Evolutionary conservation across 1,140 invertebrate species (phyloP).

Genomic region (Portunus trituberculatus): DNA sequence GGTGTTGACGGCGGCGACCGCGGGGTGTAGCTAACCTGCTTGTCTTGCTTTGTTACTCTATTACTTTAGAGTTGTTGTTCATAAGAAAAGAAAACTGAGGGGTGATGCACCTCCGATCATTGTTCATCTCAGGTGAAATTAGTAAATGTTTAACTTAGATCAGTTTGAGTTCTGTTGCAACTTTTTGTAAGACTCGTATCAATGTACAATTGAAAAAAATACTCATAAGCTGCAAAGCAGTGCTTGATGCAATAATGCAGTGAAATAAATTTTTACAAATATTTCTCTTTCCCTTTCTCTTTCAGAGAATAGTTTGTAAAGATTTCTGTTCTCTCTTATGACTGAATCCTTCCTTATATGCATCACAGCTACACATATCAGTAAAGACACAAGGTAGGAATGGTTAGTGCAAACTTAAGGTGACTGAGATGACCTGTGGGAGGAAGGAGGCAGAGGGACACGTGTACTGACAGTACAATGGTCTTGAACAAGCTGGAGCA

Average conservation of each 20-base stretch:
- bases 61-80: neutral
- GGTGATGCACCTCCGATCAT: neutral
- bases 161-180: slow-evolving; percentile 1
- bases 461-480: too few relatives aligned
- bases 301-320: neutral
- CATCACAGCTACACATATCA: too few relatives aligned
- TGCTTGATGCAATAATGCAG: slow-evolving; percentile 13
- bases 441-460: too few relatives aligned
- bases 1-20: neutral
- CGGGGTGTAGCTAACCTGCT: neutral
- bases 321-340: too few relatives aligned
- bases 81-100: neutral
- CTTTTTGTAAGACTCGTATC: neutral
- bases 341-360: too few relatives aligned
- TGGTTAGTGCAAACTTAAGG: too few relatives aligned
- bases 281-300: neutral
- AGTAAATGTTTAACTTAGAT: slow-evolving; percentile 15
- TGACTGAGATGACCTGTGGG: too few relatives aligned
- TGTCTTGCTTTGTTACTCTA: neutral
- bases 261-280: neutral
- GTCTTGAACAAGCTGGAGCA: too few relatives aligned
- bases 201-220: neutral
- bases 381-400: too few relatives aligned
- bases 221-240: slow-evolving; percentile 6
- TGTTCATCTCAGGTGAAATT: neutral